phyloP scores from a whole-genome alignment of 1,140 invertebrate species.

The Gryon sp. region DNA sequence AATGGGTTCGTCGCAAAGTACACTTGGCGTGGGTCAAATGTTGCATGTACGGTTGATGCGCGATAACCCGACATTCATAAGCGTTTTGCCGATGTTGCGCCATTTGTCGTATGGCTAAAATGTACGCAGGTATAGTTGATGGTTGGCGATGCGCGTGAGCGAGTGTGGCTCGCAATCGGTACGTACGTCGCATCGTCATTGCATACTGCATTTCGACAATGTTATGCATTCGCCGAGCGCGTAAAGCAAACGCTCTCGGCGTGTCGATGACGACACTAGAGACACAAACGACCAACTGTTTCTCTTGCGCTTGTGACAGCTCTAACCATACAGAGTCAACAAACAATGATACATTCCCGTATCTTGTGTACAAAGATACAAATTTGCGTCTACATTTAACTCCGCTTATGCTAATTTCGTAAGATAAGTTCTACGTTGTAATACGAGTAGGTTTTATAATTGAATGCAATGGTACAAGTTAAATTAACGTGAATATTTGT shows the following conservation, averaged over 20 bases:
- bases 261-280: conserved; percentile 63
- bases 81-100: conserved; percentile 48
- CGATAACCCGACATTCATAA: conserved; percentile 60
- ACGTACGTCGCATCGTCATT: conserved; percentile 30
- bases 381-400: conserved; percentile 33
- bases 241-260: conserved; percentile 66
- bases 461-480: too few relatives aligned
- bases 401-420: conserved; percentile 39
- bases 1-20: conserved; percentile 17
- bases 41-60: conserved; percentile 55
- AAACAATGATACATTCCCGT: conserved; percentile 47
- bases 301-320: conserved; percentile 48
- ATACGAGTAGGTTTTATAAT: too few relatives aligned
- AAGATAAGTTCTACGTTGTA: not conserved
- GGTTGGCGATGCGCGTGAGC: conserved; percentile 18
- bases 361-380: conserved; percentile 44
- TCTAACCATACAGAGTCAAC: conserved; percentile 45
- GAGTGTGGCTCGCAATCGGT: conserved; percentile 19
- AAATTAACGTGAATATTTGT: too few relatives aligned
- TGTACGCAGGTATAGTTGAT: conserved; percentile 32
- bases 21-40: conserved; percentile 38
- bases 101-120: conserved; percentile 50
- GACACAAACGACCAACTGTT: conserved; percentile 57
- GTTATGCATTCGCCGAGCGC: conserved; percentile 63
- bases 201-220: conserved; percentile 62